Conservation (phyloP, 2,797 vertebrate genomes). For the Basileuterus tristriatus region DNA sequence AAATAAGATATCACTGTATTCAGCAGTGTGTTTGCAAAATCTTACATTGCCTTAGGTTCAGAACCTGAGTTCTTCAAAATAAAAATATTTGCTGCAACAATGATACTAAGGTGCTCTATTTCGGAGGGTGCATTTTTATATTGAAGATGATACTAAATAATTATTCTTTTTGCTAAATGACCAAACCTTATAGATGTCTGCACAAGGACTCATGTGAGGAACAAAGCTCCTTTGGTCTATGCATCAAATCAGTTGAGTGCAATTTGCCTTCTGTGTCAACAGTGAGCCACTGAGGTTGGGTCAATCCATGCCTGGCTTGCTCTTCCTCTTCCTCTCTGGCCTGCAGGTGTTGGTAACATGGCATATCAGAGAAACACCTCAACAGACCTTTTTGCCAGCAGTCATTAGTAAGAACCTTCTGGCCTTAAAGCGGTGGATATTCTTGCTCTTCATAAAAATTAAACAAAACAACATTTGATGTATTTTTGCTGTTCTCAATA, state of each 20-base stretch:
- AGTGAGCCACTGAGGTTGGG: not conserved
- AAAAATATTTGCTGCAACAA: not conserved
- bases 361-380: not conserved
- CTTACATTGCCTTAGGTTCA: not conserved
- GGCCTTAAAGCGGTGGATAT: rapidly evolving
- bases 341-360: not conserved
- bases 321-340: not conserved
- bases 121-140: not conserved
- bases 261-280: not conserved
- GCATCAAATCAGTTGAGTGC: not conserved
- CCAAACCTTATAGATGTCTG: not conserved
- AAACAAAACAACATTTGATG: not conserved
- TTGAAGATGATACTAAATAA: not conserved
- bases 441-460: not conserved
- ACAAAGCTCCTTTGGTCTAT: not conserved
- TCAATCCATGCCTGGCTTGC: rapidly evolving
- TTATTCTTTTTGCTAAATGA: not conserved
- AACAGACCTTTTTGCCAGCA: not conserved
- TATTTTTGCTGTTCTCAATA: not conserved
- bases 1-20: not conserved
- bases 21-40: not conserved
- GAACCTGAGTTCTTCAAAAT: not conserved
- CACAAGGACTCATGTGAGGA: not conserved
- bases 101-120: rapidly evolving
- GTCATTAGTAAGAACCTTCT: not conserved